These are phyloP conservation scores for Sycobia sp. DNA, from an alignment of 1,140 invertebrate species.

Conservation along the genomic window DNA sequence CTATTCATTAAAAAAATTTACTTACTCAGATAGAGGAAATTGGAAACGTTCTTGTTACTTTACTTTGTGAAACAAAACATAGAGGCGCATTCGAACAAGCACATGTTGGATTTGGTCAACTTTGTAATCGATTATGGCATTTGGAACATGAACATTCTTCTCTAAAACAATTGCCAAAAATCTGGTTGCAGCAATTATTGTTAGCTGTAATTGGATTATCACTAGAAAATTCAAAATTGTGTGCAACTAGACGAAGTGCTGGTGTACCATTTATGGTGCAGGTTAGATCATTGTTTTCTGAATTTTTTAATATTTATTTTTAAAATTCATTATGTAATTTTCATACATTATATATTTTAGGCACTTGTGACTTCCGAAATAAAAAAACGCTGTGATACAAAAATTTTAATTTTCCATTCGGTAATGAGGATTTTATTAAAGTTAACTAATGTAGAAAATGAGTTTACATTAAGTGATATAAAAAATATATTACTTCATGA, in stretches of 20 bases:
- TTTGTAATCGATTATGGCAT: constrained; percentile 73
- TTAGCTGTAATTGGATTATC: constrained; percentile 63
- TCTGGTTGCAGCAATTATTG: constrained; percentile 76
- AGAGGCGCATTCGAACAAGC: constrained; percentile 95
- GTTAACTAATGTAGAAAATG: constrained; percentile 44
- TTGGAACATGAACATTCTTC: constrained; percentile 21
- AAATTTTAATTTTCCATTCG: constrained; percentile 60
- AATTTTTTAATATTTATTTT: not conserved
- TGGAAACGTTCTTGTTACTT: constrained; percentile 73
- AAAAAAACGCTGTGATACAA: constrained; percentile 30
- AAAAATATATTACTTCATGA: constrained; percentile 27
- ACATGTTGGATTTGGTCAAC: constrained; percentile 83
- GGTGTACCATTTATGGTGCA: constrained; percentile 91
- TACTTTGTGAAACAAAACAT: constrained; percentile 85
- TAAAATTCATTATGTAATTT: constrained; percentile 15
- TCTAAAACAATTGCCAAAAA: constrained; percentile 69
- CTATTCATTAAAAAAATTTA: not conserved
- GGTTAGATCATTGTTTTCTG: constrained; percentile 59
- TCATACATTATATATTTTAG: constrained; percentile 56
- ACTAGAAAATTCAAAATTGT: constrained; percentile 65
- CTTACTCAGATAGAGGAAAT: constrained; percentile 64
- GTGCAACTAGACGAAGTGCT: constrained; percentile 86
- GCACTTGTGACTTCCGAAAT: constrained; percentile 74
- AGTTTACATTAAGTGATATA: constrained; percentile 26
- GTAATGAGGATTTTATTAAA: constrained; percentile 64